Base-by-base conservation (phyloP, 2,797 vertebrate genomes). In the Petrocephalus sullivani region DNA sequence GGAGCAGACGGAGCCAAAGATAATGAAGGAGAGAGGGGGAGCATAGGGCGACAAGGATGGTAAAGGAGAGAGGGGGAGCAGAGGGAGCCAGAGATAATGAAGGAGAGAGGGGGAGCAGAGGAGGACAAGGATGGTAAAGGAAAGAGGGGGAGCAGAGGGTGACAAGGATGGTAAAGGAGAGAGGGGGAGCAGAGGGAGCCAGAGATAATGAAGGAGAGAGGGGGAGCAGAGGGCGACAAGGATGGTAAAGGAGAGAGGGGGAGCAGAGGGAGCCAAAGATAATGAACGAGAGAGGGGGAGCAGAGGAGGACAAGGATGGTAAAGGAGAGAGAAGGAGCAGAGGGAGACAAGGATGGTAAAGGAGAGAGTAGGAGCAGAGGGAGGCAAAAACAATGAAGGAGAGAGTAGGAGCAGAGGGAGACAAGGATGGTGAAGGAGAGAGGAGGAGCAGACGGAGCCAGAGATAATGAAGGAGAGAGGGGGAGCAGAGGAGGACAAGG, bases 401-500 rank as follows among this genome's bases (percentile, higher is more conserved):
- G 89, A 90, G 88, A 89, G 87, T 91, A 90, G 91, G 67, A 84
- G 89, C 61, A 71, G 7, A 64, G 37, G 0, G 46, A 46, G 14
- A 81, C 0, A 9, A 8, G 28, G 23, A 12, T 28, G 0, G 2
- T 28, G 28, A 28, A 28, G 28, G 28, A 28, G 28, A 28, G 9
- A 67, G 2, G 61, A 10, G 61, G 16, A 37, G 2, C 37, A 21
- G 0, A 23, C 21, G 0, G 8, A 64, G 60, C 23, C 21, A 23
- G 23, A 7, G 23, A 60, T 49, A 16, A 4, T 19, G 1, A 37
- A 88, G 12, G 89, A 61, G 46, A 0, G 89, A 89, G 88, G 88
- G 89, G 91, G 88, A 90, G 64, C 7, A 12, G 1, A 12, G 10
- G 53, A 1, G 0, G 10, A 3, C 7, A 54, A 12, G 5, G 7